Evolutionary conservation across 1,140 invertebrate genomes (phyloP).

Genomic region (Zaprionus africanus): DNA sequence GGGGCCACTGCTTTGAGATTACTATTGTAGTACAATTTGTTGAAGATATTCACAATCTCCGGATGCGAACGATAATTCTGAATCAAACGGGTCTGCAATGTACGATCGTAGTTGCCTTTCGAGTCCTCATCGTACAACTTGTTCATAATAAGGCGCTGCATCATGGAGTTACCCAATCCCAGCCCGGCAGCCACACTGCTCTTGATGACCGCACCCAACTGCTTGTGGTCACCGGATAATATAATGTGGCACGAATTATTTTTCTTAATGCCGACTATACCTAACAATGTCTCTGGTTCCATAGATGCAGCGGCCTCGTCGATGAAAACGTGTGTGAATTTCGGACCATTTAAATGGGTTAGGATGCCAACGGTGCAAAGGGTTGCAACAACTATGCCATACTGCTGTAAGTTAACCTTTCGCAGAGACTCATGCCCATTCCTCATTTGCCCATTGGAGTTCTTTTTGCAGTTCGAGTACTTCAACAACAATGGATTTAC

Average conservation of each 20-base stretch:
- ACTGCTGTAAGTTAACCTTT: conserved; percentile 36
- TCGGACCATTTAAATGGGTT: conserved; percentile 85
- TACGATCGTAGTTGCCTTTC: conserved; percentile 85
- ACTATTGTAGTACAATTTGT: conserved; percentile 88
- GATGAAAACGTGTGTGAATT: conserved; percentile 90
- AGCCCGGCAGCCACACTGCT: conserved; percentile 84
- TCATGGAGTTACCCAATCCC: conserved; percentile 85
- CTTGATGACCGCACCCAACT: conserved; percentile 91
- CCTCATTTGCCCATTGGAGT: neutral
- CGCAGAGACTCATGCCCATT: conserved; percentile 9
- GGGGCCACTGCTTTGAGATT: conserved; percentile 84
- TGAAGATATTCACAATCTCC: conserved; percentile 87
- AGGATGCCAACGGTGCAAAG: conserved; percentile 84
- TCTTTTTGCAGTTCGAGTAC: conserved; percentile 44
- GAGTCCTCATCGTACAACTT: conserved; percentile 84
- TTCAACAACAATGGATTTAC: conserved; percentile 30
- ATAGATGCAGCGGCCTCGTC: conserved; percentile 94
- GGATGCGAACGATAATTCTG: conserved; percentile 88
- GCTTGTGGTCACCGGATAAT: conserved; percentile 93
- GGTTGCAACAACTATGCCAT: conserved; percentile 61
- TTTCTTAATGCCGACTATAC: conserved; percentile 87
- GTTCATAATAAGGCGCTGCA: conserved; percentile 86
- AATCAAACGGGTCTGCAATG: conserved; percentile 87
- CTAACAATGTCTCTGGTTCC: conserved; percentile 91
- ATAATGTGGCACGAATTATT: conserved; percentile 86